Percentiles rank a stretch among this genome's conserved stretches.
phyloP scores from a whole-genome alignment of 2,113 vertebrate genomes.

The Ictalurus furcatus region DNA sequence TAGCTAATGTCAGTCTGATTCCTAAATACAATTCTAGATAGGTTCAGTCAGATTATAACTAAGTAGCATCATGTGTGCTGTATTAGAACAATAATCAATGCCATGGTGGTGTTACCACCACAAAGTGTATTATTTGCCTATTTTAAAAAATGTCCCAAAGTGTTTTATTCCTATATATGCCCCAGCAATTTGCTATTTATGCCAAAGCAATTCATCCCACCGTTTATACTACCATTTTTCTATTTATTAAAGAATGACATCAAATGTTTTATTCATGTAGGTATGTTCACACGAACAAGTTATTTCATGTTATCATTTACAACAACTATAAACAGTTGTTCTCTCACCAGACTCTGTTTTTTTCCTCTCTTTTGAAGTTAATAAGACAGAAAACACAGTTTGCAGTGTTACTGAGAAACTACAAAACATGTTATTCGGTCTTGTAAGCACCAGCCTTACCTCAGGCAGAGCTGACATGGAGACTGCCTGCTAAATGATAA shows the following conservation, averaged over 20 bases:
- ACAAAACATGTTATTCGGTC: neutral
- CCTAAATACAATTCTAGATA: neutral
- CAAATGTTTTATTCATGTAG: too few species aligned
- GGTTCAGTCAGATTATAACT: neutral
- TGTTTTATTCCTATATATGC: neutral
- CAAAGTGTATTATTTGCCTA: neutral
- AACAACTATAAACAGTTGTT: neutral
- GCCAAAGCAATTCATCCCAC: neutral
- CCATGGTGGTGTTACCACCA: too few species aligned
- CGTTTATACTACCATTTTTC: neutral
- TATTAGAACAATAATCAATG: too few species aligned
- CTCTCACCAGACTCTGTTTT: neutral
- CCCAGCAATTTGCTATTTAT: neutral
- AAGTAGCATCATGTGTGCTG: neutral
- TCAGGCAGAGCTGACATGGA: neutral
- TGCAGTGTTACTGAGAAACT: neutral
- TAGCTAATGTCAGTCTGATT: neutral
- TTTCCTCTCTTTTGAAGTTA: neutral
- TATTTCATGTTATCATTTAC: too few species aligned
- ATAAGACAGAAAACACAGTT: neutral
- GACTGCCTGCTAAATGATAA: neutral
- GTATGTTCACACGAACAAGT: too few species aligned
- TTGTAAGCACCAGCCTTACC: neutral
- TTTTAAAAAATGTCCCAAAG: neutral
- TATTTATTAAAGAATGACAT: neutral